Base-by-base conservation (phyloP, 2,888 invertebrate species). In the Podabrus alpinus region DNA sequence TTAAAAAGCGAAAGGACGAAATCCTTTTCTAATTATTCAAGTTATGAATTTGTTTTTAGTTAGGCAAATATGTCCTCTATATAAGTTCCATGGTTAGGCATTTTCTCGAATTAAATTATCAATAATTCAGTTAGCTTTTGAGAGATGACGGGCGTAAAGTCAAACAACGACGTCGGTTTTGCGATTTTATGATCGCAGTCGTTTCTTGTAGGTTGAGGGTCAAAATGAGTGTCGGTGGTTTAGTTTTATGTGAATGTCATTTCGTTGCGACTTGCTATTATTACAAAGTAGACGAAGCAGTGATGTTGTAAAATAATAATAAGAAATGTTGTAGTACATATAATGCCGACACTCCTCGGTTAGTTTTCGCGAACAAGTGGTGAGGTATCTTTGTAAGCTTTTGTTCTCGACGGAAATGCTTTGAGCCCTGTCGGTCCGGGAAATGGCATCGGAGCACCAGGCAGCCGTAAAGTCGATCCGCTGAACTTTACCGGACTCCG, bases 51-150 rank as follows among this genome's bases (percentile, higher is more conserved):
- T 64, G 62, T 64, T 70, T 70, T 66, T 60, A 45, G 70, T 24
- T 25, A 59, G 64, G 68, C 19, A 71, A 73, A 66, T 70, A 59
- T 69, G 69, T 61, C 66, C 75, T n/a, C n/a, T 77, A 85, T 85
- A 82, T 82, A 84, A 85, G 85, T 86, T 85, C 85, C 85, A 84
- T 85, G 85, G 82, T 81, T 82, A 80, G 82, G 84, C 85, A 85
- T 86, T 86, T 84, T 82, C 83, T 82, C 85, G 85, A 87, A 87
- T 87, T 86, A 86, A 87, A 87, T 83, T 85, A 86, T 87, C 86
- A 86, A 86, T 86, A 86, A 87, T 87, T 86, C 86, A 87, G 73
- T 79, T 78, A 76, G 78, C 81, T 80, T 79, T 83, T 83, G 82
- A 82, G 82, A 82, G 82, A 82, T 85, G 84, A 84, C 82, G 83